Percentiles rank a stretch among this genome's conserved stretches.
Conservation (phyloP, 2,888 invertebrate genomes). For the Tipula unca region DNA sequence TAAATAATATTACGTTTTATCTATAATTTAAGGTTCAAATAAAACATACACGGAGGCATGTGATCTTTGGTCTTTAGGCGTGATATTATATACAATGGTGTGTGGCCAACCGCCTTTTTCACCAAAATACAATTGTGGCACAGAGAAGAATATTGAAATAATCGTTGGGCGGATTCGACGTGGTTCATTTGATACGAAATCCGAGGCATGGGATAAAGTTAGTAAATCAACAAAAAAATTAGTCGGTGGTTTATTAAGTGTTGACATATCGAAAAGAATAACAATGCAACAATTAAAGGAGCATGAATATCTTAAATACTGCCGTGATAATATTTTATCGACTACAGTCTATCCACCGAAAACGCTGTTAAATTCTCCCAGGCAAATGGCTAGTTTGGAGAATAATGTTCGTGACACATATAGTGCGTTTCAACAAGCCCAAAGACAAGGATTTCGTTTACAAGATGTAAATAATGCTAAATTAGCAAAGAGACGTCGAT, state of each 20-base stretch:
- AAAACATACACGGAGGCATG: slow-evolving; percentile 78
- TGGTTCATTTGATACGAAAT: slow-evolving; percentile 22
- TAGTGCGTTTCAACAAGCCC: slow-evolving; percentile 59
- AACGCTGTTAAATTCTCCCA: slow-evolving; percentile 36
- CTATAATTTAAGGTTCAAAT: slow-evolving; percentile 35
- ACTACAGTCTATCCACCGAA: slow-evolving; percentile 30
- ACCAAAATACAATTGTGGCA: slow-evolving; percentile 23
- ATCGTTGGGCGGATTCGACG: slow-evolving; percentile 23
- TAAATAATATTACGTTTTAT: slow-evolving; percentile 22
- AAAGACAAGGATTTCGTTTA: slow-evolving; percentile 61
- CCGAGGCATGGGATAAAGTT: slow-evolving; percentile 59
- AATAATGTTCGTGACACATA: slow-evolving; percentile 42
- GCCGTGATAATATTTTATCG: slow-evolving; percentile 9
- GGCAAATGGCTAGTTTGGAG: slow-evolving; percentile 47
- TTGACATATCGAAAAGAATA: slow-evolving; percentile 65
- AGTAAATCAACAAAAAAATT: slow-evolving; percentile 67
- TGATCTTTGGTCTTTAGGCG: slow-evolving; percentile 94
- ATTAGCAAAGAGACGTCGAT: slow-evolving; percentile 57
- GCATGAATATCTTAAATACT: slow-evolving; percentile 51
- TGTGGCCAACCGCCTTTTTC: slow-evolving; percentile 80
- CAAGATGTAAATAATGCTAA: slow-evolving; percentile 64
- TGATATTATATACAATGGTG: slow-evolving; percentile 65
- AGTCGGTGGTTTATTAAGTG: slow-evolving; percentile 65
- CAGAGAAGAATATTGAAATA: slow-evolving; percentile 22
- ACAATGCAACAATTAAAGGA: slow-evolving; percentile 56